These are phyloP conservation scores for Fukomys damarensis DNA, from an alignment of 2,113 vertebrate species.

Conservation along the genomic window DNA sequence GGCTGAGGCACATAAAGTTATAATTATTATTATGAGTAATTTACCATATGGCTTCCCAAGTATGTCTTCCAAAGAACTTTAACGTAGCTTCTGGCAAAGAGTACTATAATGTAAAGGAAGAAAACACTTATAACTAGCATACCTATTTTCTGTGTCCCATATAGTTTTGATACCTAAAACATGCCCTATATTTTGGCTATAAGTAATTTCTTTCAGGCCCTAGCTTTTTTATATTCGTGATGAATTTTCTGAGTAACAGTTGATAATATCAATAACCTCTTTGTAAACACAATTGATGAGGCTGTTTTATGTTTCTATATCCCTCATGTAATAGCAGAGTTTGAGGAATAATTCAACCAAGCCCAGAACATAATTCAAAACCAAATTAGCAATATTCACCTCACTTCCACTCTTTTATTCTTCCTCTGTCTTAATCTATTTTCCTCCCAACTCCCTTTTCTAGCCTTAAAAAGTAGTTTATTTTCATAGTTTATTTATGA, in stretches of 20 bases:
- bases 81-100: background rate
- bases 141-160: background rate
- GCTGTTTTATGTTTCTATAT: background rate
- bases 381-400: background rate
- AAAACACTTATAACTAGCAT: background rate
- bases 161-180: background rate
- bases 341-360: background rate
- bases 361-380: background rate
- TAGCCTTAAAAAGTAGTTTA: background rate
- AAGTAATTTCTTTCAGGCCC: background rate
- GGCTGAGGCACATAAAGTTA: background rate
- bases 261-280: background rate
- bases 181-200: background rate
- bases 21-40: background rate
- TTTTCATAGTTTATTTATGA: background rate
- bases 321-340: background rate
- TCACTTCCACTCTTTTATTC: background rate
- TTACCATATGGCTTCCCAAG: background rate
- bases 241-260: constrained; percentile 12
- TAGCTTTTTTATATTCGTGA: background rate
- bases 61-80: background rate
- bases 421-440: background rate
- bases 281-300: background rate
- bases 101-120: background rate
- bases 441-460: background rate